A percentile compares a stretch with the other conserved stretches of the same genome.
Conservation (phyloP, 2,888 invertebrate species). For the Acutogordius australiensis region DNA sequence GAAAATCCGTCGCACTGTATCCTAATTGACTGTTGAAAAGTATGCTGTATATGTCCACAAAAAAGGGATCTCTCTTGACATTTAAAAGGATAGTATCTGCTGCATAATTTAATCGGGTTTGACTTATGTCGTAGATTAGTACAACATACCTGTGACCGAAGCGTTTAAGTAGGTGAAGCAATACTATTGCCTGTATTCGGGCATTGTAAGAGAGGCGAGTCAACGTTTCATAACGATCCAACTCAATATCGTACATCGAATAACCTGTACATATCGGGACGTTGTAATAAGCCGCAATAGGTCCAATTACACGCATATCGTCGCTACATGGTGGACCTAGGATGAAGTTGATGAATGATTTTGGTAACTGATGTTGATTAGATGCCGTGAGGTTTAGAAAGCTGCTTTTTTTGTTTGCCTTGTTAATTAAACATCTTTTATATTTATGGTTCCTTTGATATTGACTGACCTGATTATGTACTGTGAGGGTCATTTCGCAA, state of each 20-base stretch:
- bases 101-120: neutral
- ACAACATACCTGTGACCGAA: neutral
- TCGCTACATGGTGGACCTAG: slow-evolving; percentile 17
- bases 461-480: no score
- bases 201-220: slow-evolving; percentile 15
- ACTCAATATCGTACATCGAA: slow-evolving; percentile 15
- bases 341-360: no score
- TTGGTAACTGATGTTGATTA: no score
- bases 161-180: neutral
- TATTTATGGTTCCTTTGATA: no score
- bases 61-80: neutral
- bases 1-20: neutral
- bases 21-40: neutral
- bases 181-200: neutral
- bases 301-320: slow-evolving; percentile 17
- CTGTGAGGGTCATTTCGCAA: no score
- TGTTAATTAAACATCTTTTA: no score
- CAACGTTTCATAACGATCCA: slow-evolving; percentile 16
- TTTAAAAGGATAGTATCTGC: neutral
- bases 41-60: neutral
- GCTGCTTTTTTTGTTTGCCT: no score
- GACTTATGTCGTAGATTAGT: neutral
- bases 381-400: no score
- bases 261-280: slow-evolving; percentile 17
- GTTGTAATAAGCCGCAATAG: slow-evolving; percentile 15